phyloP scores from a whole-genome alignment of 2,888 invertebrate species.

The Papilio demoleus region DNA sequence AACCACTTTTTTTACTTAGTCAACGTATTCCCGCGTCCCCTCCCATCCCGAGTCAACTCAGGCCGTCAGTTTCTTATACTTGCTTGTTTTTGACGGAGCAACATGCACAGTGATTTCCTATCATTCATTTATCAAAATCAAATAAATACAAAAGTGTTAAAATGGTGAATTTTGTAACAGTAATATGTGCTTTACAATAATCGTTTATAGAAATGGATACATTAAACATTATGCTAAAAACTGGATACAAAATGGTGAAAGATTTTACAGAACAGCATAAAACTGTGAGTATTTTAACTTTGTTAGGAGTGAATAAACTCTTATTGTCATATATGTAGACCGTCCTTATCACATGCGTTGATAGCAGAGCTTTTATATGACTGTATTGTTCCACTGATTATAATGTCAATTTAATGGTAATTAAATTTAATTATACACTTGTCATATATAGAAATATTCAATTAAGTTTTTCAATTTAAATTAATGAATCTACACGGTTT shows the following conservation, averaged over 20 bases:
- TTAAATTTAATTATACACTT: neutral
- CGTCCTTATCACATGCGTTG: constrained; percentile 32
- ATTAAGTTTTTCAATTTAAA: too few relatives aligned
- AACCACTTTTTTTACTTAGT: constrained; percentile 76
- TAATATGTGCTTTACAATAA: constrained; percentile 13
- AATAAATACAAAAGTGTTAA: neutral
- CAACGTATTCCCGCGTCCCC: constrained; percentile 77
- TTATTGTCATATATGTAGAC: constrained; percentile 15
- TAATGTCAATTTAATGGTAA: neutral
- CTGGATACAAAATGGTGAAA: constrained; percentile 77
- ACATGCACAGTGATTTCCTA: constrained; percentile 62
- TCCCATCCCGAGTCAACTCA: constrained; percentile 66
- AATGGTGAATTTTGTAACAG: constrained; percentile 17
- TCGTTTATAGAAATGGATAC: constrained; percentile 61
- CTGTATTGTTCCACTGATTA: neutral
- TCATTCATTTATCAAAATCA: constrained; percentile 27
- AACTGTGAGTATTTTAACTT: constrained; percentile 62
- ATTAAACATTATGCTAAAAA: constrained; percentile 73
- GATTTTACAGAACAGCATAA: constrained; percentile 73
- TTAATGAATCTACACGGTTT: too few relatives aligned
- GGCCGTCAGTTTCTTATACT: constrained; percentile 75
- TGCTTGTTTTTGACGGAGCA: constrained; percentile 59
- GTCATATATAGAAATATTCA: neutral
- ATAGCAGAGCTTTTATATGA: constrained; percentile 22
- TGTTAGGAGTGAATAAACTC: constrained; percentile 26